Percentiles rank a stretch among this genome's conserved stretches.
These are phyloP conservation scores for Drosophila cracens DNA, from an alignment of 2,888 invertebrate species.

Conservation along the genomic window DNA sequence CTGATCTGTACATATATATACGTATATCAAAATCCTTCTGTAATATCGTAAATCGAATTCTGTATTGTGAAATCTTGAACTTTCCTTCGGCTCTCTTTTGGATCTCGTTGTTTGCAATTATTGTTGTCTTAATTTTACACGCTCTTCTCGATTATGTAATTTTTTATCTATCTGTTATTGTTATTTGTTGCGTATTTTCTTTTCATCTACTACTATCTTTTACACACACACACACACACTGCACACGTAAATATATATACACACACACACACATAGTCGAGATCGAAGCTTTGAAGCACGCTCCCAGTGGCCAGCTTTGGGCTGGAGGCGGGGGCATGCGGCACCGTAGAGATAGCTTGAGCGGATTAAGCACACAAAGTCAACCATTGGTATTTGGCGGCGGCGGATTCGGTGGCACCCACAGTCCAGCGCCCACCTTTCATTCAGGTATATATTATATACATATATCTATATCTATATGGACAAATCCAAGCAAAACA, in stretches of 20 bases:
- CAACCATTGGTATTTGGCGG: conserved; percentile 85
- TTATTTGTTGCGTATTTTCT: conserved; percentile 55
- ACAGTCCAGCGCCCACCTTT: conserved; percentile 85
- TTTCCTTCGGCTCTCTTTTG: conserved; percentile 18
- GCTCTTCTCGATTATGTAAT: conserved; percentile 42
- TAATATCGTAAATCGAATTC: conserved; percentile 27
- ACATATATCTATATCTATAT: not conserved
- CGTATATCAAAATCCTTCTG: conserved; percentile 5
- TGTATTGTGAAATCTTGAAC: conserved; percentile 13
- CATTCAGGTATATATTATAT: conserved; percentile 84
- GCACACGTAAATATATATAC: conserved; percentile 52
- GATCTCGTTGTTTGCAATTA: conserved; percentile 29
- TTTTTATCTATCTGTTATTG: conserved; percentile 27
- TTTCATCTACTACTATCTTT: conserved; percentile 56
- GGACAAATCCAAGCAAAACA: not conserved
- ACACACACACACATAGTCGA: conserved; percentile 85
- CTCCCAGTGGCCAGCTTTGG: conserved; percentile 85
- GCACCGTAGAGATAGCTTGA: conserved; percentile 86
- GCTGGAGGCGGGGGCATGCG: conserved; percentile 81
- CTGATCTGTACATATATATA: not conserved
- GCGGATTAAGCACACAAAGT: conserved; percentile 85
- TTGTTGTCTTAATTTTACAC: conserved; percentile 33
- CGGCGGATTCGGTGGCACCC: conserved; percentile 85
- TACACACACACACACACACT: conserved; percentile 45
- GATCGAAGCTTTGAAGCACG: conserved; percentile 87